Evolutionary conservation across 2,888 invertebrate genomes (phyloP).

Genomic region (Drosophila nr. perissopoda): DNA sequence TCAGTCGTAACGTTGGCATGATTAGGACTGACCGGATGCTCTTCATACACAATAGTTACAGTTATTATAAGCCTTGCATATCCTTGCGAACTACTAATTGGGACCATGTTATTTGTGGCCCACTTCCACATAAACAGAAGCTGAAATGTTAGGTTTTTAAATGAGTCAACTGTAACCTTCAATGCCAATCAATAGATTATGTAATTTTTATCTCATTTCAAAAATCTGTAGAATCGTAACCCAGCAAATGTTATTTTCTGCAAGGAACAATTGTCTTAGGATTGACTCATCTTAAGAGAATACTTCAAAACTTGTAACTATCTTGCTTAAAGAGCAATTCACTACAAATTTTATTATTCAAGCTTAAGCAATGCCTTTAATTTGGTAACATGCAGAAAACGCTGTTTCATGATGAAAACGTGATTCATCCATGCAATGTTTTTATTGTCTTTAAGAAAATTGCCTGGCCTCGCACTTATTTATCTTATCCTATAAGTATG

Average conservation of each 20-base stretch:
- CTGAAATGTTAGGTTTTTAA: background rate
- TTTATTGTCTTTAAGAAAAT: background rate
- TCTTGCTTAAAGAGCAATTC: background rate
- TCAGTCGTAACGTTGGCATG: background rate
- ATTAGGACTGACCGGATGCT: background rate
- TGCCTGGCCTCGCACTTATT: background rate
- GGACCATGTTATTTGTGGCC: background rate
- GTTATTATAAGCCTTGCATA: background rate
- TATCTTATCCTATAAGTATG: background rate
- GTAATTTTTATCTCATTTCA: background rate
- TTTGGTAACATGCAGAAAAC: background rate
- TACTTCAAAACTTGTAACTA: background rate
- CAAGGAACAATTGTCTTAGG: background rate
- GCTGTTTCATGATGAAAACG: no score
- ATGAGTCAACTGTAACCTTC: background rate
- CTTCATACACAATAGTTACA: background rate
- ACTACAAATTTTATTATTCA: background rate
- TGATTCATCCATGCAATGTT: background rate
- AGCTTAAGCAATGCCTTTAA: background rate
- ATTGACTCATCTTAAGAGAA: background rate
- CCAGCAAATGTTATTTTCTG: background rate
- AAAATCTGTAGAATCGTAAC: background rate
- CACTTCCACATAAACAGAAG: background rate
- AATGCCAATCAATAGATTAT: background rate
- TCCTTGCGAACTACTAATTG: background rate